Evolutionary conservation across 2,888 invertebrate genomes (phyloP), one percentile per base, ranked within the genome.

Genomic region (Philereme vetulata): DNA sequence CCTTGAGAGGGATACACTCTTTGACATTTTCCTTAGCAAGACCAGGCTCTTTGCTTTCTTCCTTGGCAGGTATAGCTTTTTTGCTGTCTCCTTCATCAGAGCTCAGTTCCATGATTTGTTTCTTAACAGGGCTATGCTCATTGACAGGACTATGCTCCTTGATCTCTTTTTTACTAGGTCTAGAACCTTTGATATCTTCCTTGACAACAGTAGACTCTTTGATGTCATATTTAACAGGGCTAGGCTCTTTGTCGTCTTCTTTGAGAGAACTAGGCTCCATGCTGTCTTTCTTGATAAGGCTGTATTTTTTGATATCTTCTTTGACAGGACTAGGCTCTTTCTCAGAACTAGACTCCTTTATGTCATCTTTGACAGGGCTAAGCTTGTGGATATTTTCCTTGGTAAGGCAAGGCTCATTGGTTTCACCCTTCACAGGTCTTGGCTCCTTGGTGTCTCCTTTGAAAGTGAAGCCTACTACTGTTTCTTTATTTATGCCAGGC

Each of bases 181-280:
- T 61, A 4, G 60, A 50, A n/a, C 32, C 60, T 42, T 71, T 65
- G 1, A 64, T 66, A 1, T 56, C 60, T 6, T 36, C 48, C 42
- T 56, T 51, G 32, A 33, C 8, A 3, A 64, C 62, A n/a, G 50
- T 66, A 0, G 56, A 5, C 40, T 34, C 35, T 4, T 60, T 56
- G 5, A 49, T 64, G 0, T 63, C 52, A 4, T 51, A 52, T 5
- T 60, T 59, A 0, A 53, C 64, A 10, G 43, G 45, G 42, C 45
- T 58, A 5, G 34, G 36, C 21, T 7, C 46, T 51, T 58, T 58
- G n/a, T 55, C 50, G 0, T 56, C 52, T 6, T 36, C 38, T 33
- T 58, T 43, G 0, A 32, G 32, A 7, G 46, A 54, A 11, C 55
- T 56, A 5, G 7, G 33, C 8, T 2, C 46, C 9, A 33, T 33